Percentiles rank a stretch among this genome's conserved stretches.
phyloP scores from a whole-genome alignment of 2,888 invertebrate genomes.

The Hedychridium roseum region DNA sequence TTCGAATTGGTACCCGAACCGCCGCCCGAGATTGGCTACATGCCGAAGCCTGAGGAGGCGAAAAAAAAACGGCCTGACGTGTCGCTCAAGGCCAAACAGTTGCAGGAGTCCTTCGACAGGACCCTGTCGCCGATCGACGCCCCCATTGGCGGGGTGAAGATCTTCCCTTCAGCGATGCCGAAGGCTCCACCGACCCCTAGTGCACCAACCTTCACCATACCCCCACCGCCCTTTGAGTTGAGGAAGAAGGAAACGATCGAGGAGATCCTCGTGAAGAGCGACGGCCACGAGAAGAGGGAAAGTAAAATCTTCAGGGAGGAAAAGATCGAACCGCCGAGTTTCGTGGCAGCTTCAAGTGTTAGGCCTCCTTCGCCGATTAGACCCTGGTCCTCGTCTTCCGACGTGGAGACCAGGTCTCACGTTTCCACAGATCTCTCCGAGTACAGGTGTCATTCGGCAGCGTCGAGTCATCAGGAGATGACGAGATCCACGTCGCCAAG shows the following conservation, averaged over 20 bases:
- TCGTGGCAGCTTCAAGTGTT: conserved; percentile 16
- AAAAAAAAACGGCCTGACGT: conserved; percentile 66
- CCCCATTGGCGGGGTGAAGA: conserved; percentile 69
- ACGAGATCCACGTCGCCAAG: conserved; percentile 59
- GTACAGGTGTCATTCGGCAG: conserved; percentile 52
- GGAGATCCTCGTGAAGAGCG: conserved; percentile 43
- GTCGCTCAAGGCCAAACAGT: conserved; percentile 68
- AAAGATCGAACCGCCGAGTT: conserved; percentile 17
- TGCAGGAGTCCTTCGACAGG: conserved; percentile 69
- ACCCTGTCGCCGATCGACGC: conserved; percentile 65
- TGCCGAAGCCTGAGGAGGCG: conserved; percentile 64
- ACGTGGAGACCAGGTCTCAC: conserved; percentile 50
- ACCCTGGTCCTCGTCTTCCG: conserved; percentile 52
- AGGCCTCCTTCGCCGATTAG: conserved; percentile 35
- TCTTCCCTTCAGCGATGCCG: conserved; percentile 62
- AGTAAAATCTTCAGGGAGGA: conserved; percentile 22
- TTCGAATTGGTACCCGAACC: conserved; percentile 72
- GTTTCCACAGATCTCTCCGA: conserved; percentile 56
- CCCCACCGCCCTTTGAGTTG: conserved; percentile 56
- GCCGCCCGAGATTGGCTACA: conserved; percentile 75
- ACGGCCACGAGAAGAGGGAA: conserved; percentile 39
- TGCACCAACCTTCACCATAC: conserved; percentile 44
- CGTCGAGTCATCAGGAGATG: conserved; percentile 45
- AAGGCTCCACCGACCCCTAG: conserved; percentile 31
- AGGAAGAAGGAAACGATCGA: conserved; percentile 42